These are phyloP conservation scores for Leuctra nigra DNA, from an alignment of 2,888 invertebrate genomes.

Conservation along the genomic window DNA sequence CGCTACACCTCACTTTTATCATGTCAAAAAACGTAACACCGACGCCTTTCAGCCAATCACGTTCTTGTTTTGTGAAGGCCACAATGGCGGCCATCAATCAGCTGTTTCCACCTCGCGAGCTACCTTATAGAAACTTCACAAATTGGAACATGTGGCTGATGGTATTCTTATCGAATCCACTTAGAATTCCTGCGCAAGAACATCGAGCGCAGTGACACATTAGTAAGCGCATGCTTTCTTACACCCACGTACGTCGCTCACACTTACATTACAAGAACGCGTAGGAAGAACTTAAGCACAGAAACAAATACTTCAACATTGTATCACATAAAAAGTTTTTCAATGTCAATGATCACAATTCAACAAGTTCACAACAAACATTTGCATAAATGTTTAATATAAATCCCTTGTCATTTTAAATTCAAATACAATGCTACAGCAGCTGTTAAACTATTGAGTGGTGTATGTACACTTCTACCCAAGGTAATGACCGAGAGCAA, in stretches of 20 bases:
- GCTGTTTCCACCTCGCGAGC: no score
- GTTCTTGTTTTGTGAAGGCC: neutral
- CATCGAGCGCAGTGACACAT: no score
- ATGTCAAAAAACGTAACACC: neutral
- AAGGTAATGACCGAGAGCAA: no score
- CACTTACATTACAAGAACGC: neutral
- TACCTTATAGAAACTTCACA: no score
- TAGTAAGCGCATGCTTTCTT: no score
- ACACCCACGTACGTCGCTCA: neutral
- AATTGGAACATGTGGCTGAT: no score
- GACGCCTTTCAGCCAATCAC: neutral
- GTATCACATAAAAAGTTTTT: neutral
- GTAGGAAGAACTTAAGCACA: conserved; percentile 6
- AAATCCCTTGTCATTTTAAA: neutral
- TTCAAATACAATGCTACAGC: no score
- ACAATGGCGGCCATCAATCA: conserved; percentile 4
- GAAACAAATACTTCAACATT: conserved; percentile 1
- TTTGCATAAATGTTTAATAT: conserved; percentile 4
- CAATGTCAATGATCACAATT: neutral
- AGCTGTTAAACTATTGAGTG: no score
- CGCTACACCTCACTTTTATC: neutral
- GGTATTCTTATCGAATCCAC: no score
- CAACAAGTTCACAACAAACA: conserved; percentile 2
- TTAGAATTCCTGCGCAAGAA: no score
- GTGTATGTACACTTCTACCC: no score